phyloP scores from a whole-genome alignment of 2,888 invertebrate genomes.

The Eucera pruinosa region DNA sequence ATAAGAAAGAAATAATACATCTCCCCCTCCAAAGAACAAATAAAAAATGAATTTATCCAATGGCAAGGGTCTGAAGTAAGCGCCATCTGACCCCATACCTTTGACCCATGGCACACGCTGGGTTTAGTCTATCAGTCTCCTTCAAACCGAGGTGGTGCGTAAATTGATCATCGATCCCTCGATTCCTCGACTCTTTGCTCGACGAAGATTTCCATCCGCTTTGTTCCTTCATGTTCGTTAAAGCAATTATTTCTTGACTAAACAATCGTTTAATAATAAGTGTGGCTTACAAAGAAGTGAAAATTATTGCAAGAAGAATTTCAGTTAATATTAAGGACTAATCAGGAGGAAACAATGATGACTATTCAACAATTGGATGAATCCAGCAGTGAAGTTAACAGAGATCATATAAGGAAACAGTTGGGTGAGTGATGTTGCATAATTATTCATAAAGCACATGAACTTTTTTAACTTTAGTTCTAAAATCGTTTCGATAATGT shows the following conservation, averaged over 20 bases:
- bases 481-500: too few species aligned
- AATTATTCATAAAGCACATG: too few species aligned
- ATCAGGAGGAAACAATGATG: background rate
- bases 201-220: background rate
- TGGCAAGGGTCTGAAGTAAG: conserved; percentile 45
- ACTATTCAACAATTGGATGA: background rate
- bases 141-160: conserved; percentile 27
- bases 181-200: background rate
- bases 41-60: conserved; percentile 40
- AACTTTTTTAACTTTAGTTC: too few species aligned
- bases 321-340: background rate
- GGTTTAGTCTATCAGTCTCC: conserved; percentile 38
- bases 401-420: background rate
- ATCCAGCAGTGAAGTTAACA: background rate
- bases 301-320: conserved; percentile 8
- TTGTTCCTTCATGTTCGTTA: background rate
- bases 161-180: conserved; percentile 23
- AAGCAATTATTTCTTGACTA: background rate
- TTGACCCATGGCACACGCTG: conserved; percentile 3
- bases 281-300: background rate
- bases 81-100: conserved; percentile 56
- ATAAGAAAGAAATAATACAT: conserved; percentile 17
- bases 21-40: conserved; percentile 10
- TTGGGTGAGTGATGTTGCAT: conserved; percentile 17
- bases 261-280: background rate